Evolutionary conservation across 2,113 vertebrate genomes (phyloP), one percentile per base, ranked within the genome.

Genomic region (Uropsilus gracilis): DNA sequence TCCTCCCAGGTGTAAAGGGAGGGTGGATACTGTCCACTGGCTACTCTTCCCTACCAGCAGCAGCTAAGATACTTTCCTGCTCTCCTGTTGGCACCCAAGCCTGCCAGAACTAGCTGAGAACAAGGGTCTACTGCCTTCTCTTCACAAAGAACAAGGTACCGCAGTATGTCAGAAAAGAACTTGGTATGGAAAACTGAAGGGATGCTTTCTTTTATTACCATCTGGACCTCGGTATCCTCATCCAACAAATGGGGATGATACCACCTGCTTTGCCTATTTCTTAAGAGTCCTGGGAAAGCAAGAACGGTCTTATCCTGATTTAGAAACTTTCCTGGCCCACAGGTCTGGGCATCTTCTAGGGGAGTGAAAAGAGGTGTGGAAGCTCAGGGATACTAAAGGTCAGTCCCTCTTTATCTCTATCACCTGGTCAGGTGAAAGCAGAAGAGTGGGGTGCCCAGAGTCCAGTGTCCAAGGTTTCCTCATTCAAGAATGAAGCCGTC

Each of bases 381-480:
- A 68, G 42, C 66, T 69, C 39, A 75, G 39, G 59, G 87, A 24
- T 44, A 71, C 34, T 72, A 8, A 37, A 86, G 42, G 75, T 20
- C 64, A 87, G 61, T 20, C 32, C 14, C n/a, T 89, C 48, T 55
- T 61, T n/a, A 80, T 46, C 76, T 64, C 71, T 63, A 89, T 30
- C 77, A 76, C 81, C 59, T 91, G 53, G 53, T 32, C 64, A 76
- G 80, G 77, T 24, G 34, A 50, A 48, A 93, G 93, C 68, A 50
- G n/a, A 48, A 39, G 37, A 82, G 26, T 20, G 86, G 30, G 64
- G 59, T 24, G 26, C 34, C 63, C n/a, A 48, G 30, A 48, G 53
- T 10, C 34, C 53, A 76, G 72, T 2, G 39, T 86, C 75, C 59
- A 61, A 55, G 80, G 64, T 42, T 72, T 76, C 77, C 80, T 90